A percentile compares a stretch with the other conserved stretches of the same genome.
Evolutionary conservation across 2,888 invertebrate genomes (phyloP).

Genomic region (Amiota mariae): DNA sequence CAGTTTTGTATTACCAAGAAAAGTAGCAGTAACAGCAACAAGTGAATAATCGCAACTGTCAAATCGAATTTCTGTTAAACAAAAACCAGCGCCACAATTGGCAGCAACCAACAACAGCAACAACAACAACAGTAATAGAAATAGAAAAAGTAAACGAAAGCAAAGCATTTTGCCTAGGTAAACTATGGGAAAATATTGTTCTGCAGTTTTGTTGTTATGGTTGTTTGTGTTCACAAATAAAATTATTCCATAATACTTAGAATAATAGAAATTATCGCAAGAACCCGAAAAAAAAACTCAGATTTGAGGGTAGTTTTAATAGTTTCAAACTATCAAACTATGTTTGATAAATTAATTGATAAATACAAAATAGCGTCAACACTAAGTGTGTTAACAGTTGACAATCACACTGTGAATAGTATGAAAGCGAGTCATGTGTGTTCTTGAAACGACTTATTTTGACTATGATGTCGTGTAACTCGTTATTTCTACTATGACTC

Average conservation of each 20-base stretch:
- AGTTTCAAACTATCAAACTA: too few species aligned
- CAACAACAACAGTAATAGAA: neutral
- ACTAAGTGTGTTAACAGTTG: too few species aligned
- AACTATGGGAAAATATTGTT: constrained; percentile 12
- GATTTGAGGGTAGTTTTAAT: too few species aligned
- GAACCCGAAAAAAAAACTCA: neutral
- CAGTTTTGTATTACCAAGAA: neutral
- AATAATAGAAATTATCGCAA: neutral
- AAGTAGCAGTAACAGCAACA: neutral
- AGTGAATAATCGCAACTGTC: constrained; percentile 22
- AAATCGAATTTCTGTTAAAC: constrained; percentile 22
- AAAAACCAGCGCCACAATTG: neutral
- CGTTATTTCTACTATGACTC: too few species aligned
- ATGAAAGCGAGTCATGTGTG: too few species aligned
- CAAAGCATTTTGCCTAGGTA: neutral
- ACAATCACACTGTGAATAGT: too few species aligned
- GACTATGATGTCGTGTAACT: too few species aligned
- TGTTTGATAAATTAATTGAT: too few species aligned
- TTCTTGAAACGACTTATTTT: too few species aligned
- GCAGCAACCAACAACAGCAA: neutral
- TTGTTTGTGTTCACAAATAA: neutral
- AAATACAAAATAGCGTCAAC: too few species aligned
- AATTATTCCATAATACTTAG: constrained; percentile 14
- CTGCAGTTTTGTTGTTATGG: too few species aligned
- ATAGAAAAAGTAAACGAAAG: neutral